These are phyloP conservation scores for Pantherophis guttatus DNA, from an alignment of 2,113 vertebrate species.

Conservation along the genomic window DNA sequence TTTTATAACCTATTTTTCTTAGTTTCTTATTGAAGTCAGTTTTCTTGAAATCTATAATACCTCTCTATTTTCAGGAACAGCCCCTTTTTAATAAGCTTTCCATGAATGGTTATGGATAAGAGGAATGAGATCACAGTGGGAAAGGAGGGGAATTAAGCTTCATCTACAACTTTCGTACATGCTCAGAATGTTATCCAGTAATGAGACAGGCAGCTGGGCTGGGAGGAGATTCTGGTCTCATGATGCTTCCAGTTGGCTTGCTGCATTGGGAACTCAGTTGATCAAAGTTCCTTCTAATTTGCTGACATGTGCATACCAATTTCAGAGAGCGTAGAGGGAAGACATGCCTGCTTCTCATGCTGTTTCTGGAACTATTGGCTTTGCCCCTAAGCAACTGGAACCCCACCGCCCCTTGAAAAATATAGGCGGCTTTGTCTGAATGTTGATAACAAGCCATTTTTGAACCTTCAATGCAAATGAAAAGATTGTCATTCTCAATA, in stretches of 20 bases:
- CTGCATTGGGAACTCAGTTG: not conserved
- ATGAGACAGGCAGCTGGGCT: not conserved
- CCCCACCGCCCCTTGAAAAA: not conserved
- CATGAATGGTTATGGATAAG: not conserved
- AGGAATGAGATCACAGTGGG: not conserved
- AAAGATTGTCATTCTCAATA: not conserved
- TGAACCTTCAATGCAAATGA: accelerated
- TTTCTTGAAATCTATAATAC: not conserved
- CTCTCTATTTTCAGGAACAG: not conserved
- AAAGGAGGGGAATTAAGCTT: not conserved
- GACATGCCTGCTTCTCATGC: not conserved
- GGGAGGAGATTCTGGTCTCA: conserved; percentile 7
- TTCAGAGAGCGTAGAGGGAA: not conserved
- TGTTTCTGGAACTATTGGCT: accelerated
- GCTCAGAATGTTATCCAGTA: not conserved
- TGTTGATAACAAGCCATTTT: not conserved
- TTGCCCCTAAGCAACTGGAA: not conserved
- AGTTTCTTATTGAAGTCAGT: not conserved
- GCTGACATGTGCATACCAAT: not conserved
- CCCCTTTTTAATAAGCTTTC: not conserved
- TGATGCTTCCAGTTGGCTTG: conserved; percentile 31
- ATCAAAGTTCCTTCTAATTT: conserved; percentile 23
- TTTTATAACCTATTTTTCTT: not conserved
- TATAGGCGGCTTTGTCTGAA: not conserved
- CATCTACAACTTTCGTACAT: not conserved